phyloP scores from a whole-genome alignment of 1,140 invertebrate species.

The Contarinia nasturtii region DNA sequence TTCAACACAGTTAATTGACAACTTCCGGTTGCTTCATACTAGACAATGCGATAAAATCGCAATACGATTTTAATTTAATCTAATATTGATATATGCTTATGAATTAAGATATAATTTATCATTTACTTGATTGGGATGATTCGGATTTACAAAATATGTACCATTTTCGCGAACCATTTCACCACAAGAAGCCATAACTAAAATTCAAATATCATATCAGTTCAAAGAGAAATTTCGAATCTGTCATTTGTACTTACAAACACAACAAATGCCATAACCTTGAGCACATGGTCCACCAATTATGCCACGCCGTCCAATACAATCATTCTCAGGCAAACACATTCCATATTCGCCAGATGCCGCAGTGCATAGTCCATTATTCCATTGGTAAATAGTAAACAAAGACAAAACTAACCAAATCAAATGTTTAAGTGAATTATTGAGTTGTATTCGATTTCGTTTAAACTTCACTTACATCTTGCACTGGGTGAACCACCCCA shows the following conservation, averaged over 20 bases:
- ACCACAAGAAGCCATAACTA: constrained; percentile 58
- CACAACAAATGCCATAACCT: constrained; percentile 27
- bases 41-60: too few species aligned
- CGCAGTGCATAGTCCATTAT: constrained; percentile 43
- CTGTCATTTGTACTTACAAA: constrained; percentile 14
- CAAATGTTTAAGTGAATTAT: too few species aligned
- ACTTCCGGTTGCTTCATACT: constrained; percentile 53
- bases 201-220: background rate
- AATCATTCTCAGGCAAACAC: constrained; percentile 48
- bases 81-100: too few species aligned
- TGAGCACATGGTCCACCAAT: constrained; percentile 54
- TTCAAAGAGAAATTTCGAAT: constrained; percentile 1
- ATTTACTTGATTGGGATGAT: constrained; percentile 43
- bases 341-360: constrained; percentile 56
- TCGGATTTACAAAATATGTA: constrained; percentile 64
- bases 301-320: constrained; percentile 40
- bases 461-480: too few species aligned
- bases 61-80: too few species aligned
- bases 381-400: constrained; percentile 55
- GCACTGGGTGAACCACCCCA: too few species aligned
- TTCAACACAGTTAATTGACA: constrained; percentile 68
- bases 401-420: constrained; percentile 44
- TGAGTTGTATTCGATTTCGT: too few species aligned
- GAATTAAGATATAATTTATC: too few species aligned
- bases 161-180: constrained; percentile 55